phyloP scores from a whole-genome alignment of 2,113 vertebrate species.

The Pollimyrus isidori region DNA sequence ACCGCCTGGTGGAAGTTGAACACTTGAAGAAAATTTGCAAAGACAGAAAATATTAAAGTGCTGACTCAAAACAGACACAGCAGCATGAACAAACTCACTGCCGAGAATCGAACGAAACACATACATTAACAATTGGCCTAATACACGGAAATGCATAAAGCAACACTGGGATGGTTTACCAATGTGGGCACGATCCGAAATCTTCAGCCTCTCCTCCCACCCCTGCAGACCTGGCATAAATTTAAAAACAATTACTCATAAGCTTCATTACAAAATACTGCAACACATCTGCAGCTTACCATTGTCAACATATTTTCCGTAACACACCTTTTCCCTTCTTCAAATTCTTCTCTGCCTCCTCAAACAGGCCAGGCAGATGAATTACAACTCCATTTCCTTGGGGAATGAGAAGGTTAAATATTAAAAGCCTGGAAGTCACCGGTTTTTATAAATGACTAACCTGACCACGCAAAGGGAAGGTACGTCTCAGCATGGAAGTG shows the following conservation, averaged over 20 bases:
- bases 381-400: conserved; percentile 72
- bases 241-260: not conserved
- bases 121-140: not conserved
- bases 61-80: not conserved
- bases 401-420: not conserved
- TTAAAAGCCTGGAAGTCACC: not conserved
- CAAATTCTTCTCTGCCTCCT: conserved; percentile 66
- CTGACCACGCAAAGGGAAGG: not conserved
- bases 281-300: not conserved
- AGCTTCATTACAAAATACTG: not conserved
- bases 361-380: conserved; percentile 69
- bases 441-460: not conserved
- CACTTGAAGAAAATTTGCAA: conserved; percentile 43
- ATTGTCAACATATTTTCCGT: not conserved
- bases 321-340: conserved; percentile 63
- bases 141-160: too few species aligned
- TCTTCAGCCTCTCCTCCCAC: conserved; percentile 68
- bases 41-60: not conserved
- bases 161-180: conserved; percentile 41
- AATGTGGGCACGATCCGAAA: conserved; percentile 71
- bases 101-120: not conserved
- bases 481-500: not conserved
- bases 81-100: not conserved
- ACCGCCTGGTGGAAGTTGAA: conserved; percentile 74
- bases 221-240: conserved; percentile 57